Percentiles rank a stretch among this genome's conserved stretches.
Evolutionary conservation across 2,797 vertebrate species (phyloP).

Genomic region (Crocodylus rhombifer): DNA sequence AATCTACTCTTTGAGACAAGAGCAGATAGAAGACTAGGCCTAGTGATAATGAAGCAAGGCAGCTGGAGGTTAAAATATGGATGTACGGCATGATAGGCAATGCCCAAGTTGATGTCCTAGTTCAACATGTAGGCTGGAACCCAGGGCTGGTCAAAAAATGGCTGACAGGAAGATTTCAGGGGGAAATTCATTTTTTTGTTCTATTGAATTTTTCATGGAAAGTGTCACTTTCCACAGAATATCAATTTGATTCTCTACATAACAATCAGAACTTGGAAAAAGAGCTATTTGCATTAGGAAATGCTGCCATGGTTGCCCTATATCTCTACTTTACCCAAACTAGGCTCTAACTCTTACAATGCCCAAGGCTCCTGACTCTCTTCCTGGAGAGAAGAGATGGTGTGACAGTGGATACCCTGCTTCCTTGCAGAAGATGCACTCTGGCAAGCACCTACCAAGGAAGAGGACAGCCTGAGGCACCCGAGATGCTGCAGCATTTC

Average conservation of each 20-base stretch:
- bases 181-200: constrained; percentile 5
- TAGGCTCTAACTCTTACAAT: background rate
- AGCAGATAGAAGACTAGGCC: background rate
- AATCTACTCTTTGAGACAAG: background rate
- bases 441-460: background rate
- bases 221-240: background rate
- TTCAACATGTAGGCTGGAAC: background rate
- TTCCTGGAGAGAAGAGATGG: background rate
- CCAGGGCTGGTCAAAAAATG: background rate
- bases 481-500: background rate
- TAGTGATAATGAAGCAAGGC: background rate
- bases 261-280: too few species aligned
- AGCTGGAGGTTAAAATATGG: background rate
- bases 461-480: background rate
- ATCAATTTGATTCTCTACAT: too few species aligned
- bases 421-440: background rate
- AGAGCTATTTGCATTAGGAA: constrained; percentile 29
- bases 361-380: background rate
- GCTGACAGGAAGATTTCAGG: background rate
- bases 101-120: background rate
- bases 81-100: background rate
- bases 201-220: background rate
- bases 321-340: background rate
- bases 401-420: background rate
- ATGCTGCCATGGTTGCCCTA: background rate